These are phyloP conservation scores for Phalacrocorax aristotelis DNA, from an alignment of 2,113 vertebrate species.

Conservation along the genomic window DNA sequence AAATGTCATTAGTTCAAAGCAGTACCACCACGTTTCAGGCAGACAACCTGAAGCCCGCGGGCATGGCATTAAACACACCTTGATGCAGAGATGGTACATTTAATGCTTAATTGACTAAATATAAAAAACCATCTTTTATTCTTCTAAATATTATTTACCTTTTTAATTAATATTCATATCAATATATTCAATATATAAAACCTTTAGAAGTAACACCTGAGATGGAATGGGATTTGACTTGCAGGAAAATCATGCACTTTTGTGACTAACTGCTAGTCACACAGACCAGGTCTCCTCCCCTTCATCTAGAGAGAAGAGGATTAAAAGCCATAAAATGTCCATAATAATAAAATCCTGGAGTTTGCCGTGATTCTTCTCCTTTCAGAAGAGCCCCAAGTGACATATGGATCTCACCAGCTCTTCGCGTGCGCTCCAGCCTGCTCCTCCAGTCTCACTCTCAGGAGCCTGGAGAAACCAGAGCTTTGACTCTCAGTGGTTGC, in stretches of 20 bases:
- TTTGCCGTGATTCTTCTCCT: background rate
- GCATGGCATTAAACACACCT: background rate
- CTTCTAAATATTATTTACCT: background rate
- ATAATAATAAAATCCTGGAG: background rate
- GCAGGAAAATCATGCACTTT: background rate
- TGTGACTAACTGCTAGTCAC: background rate
- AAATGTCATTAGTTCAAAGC: background rate
- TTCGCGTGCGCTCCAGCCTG: background rate
- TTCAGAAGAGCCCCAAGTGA: background rate
- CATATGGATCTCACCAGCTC: background rate
- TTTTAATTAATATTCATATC: background rate
- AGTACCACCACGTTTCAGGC: background rate
- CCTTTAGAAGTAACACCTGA: background rate
- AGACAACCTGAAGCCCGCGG: background rate
- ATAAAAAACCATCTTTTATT: rapidly evolving
- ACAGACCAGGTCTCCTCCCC: background rate
- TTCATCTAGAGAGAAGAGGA: background rate
- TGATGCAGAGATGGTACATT: background rate
- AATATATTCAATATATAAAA: background rate
- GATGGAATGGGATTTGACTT: background rate
- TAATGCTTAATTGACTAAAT: background rate
- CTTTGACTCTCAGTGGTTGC: background rate
- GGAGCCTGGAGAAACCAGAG: background rate
- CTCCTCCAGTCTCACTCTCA: background rate
- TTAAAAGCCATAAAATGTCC: background rate